These are phyloP conservation scores for Maconellicoccus hirsutus DNA, from an alignment of 1,140 invertebrate genomes.

Conservation along the genomic window DNA sequence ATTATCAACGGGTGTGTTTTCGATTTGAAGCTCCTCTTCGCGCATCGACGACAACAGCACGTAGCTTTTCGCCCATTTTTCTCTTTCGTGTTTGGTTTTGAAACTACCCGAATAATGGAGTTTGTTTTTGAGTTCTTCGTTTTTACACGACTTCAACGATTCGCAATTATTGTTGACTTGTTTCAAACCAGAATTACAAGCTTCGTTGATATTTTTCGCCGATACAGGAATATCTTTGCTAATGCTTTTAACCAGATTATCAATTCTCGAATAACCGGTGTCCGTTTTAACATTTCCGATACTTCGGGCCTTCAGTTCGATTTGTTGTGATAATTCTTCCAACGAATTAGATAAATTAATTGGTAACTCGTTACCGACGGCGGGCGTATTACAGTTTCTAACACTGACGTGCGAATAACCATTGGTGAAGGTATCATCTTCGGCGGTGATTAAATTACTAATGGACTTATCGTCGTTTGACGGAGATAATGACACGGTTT, in stretches of 20 bases:
- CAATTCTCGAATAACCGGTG: conserved; percentile 23
- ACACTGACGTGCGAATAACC: conserved; percentile 26
- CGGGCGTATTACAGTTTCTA: conserved; percentile 20
- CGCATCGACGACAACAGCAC: neutral
- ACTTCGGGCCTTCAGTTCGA: conserved; percentile 29
- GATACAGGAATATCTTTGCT: conserved; percentile 14
- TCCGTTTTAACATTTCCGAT: conserved; percentile 4
- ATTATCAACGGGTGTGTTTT: neutral
- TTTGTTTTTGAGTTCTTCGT: conserved; percentile 26
- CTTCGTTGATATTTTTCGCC: conserved; percentile 19
- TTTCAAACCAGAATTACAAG: conserved; percentile 5
- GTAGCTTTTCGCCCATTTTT: conserved; percentile 29
- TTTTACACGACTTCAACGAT: neutral
- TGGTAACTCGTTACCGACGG: conserved; percentile 20
- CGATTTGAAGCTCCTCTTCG: neutral
- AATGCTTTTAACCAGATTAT: conserved; percentile 23
- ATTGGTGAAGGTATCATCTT: conserved; percentile 1
- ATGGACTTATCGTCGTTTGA: neutral
- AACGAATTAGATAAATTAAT: conserved; percentile 29
- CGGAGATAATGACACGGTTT: neutral
- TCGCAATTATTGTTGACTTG: neutral
- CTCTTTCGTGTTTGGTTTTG: conserved; percentile 33
- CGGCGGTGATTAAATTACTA: neutral
- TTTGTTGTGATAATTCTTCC: conserved; percentile 30
- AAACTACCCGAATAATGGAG: conserved; percentile 35